Evolutionary conservation across 2,888 invertebrate genomes (phyloP).

Genomic region (Polymixis flavicincta): DNA sequence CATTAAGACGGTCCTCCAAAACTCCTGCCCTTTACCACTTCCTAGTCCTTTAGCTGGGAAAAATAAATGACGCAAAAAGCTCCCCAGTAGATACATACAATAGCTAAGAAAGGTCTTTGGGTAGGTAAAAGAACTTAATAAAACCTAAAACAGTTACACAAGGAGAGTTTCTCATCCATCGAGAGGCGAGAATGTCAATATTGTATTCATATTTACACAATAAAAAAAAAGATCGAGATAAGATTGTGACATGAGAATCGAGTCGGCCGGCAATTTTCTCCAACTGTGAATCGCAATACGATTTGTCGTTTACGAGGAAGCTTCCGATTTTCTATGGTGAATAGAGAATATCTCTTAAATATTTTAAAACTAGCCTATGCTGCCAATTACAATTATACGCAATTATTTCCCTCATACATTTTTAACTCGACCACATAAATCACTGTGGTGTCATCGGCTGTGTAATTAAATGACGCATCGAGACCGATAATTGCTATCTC

Average conservation of each 20-base stretch:
- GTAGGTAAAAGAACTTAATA: too few relatives aligned
- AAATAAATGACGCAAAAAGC: too few relatives aligned
- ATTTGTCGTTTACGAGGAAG: background rate
- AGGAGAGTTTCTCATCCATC: background rate
- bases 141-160: too few relatives aligned
- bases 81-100: too few relatives aligned
- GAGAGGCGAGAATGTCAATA: background rate
- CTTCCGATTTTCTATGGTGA: background rate
- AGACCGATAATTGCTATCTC: background rate
- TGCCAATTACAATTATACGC: background rate
- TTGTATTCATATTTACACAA: background rate
- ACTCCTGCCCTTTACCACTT: too few relatives aligned
- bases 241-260: background rate
- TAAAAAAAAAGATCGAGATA: background rate
- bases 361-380: background rate
- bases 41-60: too few relatives aligned
- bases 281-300: background rate
- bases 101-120: too few relatives aligned
- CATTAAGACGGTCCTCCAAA: too few relatives aligned
- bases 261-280: background rate
- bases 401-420: background rate
- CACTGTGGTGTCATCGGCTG: background rate
- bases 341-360: background rate
- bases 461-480: background rate
- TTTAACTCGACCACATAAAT: constrained; percentile 1